A percentile compares a stretch with the other conserved stretches of the same genome.
These are phyloP conservation scores for Listrodromus nycthemerus DNA, from an alignment of 2,888 invertebrate genomes.

Conservation along the genomic window DNA sequence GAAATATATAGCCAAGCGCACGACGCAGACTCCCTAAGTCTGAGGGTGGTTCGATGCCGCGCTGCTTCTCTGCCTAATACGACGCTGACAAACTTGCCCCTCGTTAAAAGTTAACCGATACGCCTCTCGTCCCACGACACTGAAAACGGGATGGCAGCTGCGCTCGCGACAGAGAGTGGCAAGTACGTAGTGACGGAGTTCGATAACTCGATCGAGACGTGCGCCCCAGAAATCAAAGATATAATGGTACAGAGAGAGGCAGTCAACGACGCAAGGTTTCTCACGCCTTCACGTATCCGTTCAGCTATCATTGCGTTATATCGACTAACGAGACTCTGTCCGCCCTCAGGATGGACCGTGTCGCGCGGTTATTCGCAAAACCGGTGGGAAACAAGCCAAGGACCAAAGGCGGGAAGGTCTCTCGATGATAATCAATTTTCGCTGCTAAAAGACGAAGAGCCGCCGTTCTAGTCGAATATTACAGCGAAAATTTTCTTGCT, in stretches of 20 bases:
- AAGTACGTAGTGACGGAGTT: slow-evolving; percentile 52
- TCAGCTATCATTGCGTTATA: slow-evolving; percentile 14
- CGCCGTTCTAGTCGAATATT: neutral
- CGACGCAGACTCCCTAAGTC: neutral
- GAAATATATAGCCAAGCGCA: slow-evolving; percentile 44
- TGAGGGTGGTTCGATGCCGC: slow-evolving; percentile 23
- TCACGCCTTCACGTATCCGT: neutral
- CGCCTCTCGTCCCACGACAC: slow-evolving; percentile 24
- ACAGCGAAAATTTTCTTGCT: neutral
- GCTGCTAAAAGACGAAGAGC: neutral
- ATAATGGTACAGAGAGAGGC: slow-evolving; percentile 35
- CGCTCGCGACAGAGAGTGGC: slow-evolving; percentile 12
- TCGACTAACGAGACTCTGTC: neutral
- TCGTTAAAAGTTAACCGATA: slow-evolving; percentile 76
- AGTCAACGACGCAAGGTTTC: slow-evolving; percentile 16
- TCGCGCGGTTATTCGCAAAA: neutral
- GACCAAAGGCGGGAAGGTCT: neutral
- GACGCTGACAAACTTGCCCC: slow-evolving; percentile 71
- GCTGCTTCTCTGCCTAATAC: slow-evolving; percentile 50
- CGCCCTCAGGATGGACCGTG: neutral
- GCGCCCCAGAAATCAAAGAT: slow-evolving; percentile 48
- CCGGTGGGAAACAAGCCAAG: neutral
- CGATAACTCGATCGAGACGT: slow-evolving; percentile 68
- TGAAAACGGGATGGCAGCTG: slow-evolving; percentile 3
- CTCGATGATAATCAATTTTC: neutral